A percentile compares a stretch with the other conserved stretches of the same genome.
These are phyloP conservation scores for Tenthredo livida DNA, from an alignment of 2,888 invertebrate species.

Conservation along the genomic window DNA sequence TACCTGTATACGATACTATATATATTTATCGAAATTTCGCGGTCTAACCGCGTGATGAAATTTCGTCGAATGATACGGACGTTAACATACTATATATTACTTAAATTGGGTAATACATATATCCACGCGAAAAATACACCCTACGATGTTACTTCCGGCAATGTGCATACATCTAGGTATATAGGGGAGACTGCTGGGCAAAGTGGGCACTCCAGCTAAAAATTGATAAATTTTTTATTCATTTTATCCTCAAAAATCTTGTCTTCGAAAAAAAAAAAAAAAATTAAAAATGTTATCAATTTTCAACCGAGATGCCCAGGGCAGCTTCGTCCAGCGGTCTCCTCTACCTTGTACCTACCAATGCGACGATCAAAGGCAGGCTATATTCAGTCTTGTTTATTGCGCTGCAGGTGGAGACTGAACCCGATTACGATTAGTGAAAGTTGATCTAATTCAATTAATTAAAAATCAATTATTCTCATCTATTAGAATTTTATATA, in stretches of 20 bases:
- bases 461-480: background rate
- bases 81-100: background rate
- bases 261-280: no score
- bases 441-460: background rate
- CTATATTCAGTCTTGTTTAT: background rate
- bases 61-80: background rate
- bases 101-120: background rate
- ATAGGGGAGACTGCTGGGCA: no score
- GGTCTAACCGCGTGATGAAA: slow-evolving; percentile 35
- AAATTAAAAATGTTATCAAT: no score
- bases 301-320: no score
- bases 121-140: background rate
- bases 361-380: no score
- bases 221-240: no score
- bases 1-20: background rate
- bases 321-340: no score
- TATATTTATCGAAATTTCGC: slow-evolving; percentile 4
- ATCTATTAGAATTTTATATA: no score
- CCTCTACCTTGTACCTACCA: no score
- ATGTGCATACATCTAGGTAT: no score
- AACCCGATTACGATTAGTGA: background rate
- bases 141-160: background rate
- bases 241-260: no score
- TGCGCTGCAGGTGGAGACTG: background rate
- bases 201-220: no score